Conservation (phyloP, 2,113 vertebrate species). For the Mustelus asterias region DNA sequence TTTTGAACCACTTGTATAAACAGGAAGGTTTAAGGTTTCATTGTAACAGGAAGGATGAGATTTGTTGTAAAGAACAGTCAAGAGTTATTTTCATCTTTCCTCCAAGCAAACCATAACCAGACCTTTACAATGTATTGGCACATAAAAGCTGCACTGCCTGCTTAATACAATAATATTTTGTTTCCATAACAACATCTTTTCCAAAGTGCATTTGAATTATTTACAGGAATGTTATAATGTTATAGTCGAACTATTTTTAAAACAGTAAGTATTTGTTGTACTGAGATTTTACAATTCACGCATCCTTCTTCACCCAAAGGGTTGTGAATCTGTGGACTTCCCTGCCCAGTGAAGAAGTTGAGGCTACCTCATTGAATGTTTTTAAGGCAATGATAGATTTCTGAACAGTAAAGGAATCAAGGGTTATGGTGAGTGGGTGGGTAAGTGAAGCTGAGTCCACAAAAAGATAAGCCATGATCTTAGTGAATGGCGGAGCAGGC, state of each 20-base stretch:
- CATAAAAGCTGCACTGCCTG: background rate
- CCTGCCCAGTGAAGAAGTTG: too few species aligned
- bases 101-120: background rate
- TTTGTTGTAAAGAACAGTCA: background rate
- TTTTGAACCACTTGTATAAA: background rate
- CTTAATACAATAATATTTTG: background rate
- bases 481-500: too few species aligned
- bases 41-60: background rate
- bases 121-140: background rate
- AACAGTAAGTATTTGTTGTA: background rate
- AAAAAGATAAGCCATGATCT: too few species aligned
- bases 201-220: background rate
- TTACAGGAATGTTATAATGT: background rate
- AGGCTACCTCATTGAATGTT: too few species aligned
- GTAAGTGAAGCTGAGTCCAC: too few species aligned
- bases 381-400: too few species aligned
- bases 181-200: constrained; percentile 12
- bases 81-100: background rate
- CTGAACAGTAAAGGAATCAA: too few species aligned
- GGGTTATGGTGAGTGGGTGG: too few species aligned
- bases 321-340: too few species aligned
- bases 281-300: background rate
- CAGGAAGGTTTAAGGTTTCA: background rate
- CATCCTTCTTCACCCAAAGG: background rate
- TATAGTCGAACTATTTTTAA: background rate